phyloP scores from a whole-genome alignment of 2,888 invertebrate species.

The Melolontha melolontha region DNA sequence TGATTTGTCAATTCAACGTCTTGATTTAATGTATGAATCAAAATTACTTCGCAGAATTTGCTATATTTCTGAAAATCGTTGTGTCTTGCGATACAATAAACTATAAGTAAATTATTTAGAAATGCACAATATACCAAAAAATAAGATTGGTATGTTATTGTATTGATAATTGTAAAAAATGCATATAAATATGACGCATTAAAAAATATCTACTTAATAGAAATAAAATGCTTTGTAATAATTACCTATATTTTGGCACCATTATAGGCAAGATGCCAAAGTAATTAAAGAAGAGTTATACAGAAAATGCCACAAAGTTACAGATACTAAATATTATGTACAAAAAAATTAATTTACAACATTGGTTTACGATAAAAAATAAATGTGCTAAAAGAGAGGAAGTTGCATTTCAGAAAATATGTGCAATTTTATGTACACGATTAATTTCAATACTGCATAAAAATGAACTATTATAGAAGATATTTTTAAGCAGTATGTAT shows the following conservation, averaged over 20 bases:
- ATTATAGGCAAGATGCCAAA: slow-evolving; percentile 29
- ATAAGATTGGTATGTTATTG: slow-evolving; percentile 20
- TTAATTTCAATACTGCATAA: slow-evolving; percentile 1
- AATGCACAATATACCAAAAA: slow-evolving; percentile 28
- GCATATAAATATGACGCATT: slow-evolving; percentile 35
- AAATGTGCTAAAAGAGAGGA: slow-evolving; percentile 26
- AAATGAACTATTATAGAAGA: not conserved
- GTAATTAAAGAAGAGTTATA: slow-evolving; percentile 25
- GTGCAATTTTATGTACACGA: slow-evolving; percentile 7
- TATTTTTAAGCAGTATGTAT: slow-evolving; percentile 5
- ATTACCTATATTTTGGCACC: slow-evolving; percentile 35
- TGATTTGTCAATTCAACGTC: too few species aligned
- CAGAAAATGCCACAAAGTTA: slow-evolving; percentile 40
- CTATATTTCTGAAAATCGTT: slow-evolving; percentile 7
- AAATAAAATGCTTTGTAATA: slow-evolving; percentile 29
- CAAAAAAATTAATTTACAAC: slow-evolving; percentile 29
- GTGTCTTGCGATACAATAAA: slow-evolving; percentile 11
- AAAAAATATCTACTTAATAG: slow-evolving; percentile 35
- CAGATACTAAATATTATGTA: slow-evolving; percentile 28
- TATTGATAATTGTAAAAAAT: slow-evolving; percentile 24
- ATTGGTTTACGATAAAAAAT: slow-evolving; percentile 35
- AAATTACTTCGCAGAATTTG: slow-evolving; percentile 28
- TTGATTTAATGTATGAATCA: not conserved
- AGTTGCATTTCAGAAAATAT: slow-evolving; percentile 34
- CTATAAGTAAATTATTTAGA: slow-evolving; percentile 22